Conservation (phyloP, 2,797 vertebrate genomes). For the Phalloptychus januarius region DNA sequence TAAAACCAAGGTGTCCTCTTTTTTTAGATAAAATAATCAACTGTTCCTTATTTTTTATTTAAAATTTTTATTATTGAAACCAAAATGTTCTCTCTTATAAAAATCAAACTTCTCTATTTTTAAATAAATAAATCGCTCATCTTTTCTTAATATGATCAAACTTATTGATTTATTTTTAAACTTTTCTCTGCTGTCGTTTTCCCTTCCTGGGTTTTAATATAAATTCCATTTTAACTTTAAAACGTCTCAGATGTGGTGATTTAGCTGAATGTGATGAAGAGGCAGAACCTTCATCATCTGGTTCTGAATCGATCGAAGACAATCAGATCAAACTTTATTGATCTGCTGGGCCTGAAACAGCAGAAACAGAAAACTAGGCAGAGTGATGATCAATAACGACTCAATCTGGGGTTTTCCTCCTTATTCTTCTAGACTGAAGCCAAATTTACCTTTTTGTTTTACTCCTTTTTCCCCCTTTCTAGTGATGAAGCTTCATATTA, state of each 20-base stretch:
- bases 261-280: background rate
- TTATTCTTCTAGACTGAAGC: background rate
- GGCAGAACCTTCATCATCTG: background rate
- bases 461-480: too few relatives aligned
- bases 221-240: background rate
- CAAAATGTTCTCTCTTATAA: too few relatives aligned
- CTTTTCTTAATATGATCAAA: too few relatives aligned
- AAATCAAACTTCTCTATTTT: too few relatives aligned
- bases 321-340: slow-evolving; percentile 1
- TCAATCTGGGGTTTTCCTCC: background rate
- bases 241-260: background rate
- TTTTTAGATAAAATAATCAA: too few relatives aligned
- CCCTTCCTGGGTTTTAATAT: background rate
- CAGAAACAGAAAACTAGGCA: background rate
- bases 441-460: background rate
- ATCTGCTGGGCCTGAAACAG: background rate
- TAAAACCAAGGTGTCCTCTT: too few relatives aligned
- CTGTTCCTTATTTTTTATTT: background rate
- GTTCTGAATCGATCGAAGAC: background rate
- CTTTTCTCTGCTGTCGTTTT: background rate
- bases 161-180: too few relatives aligned
- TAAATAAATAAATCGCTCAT: too few relatives aligned
- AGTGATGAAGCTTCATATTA: background rate
- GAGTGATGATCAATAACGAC: background rate
- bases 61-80: too few relatives aligned